Conservation (phyloP, 2,797 vertebrate species). For the Schizopygopsis malacanthus region DNA sequence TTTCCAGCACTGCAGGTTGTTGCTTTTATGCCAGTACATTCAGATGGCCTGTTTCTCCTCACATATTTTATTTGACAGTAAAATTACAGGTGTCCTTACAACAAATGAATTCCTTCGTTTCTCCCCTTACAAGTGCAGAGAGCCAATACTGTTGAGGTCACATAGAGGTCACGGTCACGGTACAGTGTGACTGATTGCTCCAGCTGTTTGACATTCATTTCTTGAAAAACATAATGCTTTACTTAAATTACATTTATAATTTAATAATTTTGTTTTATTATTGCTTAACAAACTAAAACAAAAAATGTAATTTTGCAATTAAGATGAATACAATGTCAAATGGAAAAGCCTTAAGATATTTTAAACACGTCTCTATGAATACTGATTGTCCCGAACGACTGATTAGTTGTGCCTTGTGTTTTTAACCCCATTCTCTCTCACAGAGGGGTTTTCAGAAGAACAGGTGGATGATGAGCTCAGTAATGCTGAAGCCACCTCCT, state of each 20-base stretch:
- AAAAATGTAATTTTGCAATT: not conserved
- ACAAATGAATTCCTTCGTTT: not conserved
- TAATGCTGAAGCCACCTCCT: conserved; percentile 27
- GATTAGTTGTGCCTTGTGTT: not conserved
- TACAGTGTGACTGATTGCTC: not conserved
- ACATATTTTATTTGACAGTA: not conserved
- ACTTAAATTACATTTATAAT: too few species aligned
- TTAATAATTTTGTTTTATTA: too few species aligned
- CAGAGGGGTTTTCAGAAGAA: conserved; percentile 49
- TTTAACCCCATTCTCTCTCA: conserved; percentile 13
- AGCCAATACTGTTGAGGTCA: not conserved
- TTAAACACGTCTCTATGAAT: not conserved
- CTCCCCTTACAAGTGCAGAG: not conserved
- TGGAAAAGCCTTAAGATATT: not conserved
- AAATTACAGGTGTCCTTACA: not conserved
- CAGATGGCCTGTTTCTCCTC: not conserved
- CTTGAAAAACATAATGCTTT: not conserved
- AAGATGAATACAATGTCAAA: not conserved
- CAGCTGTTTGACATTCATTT: not conserved
- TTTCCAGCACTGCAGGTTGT: not conserved
- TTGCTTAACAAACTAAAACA: not conserved
- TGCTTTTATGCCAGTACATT: conserved; percentile 4
- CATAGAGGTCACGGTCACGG: not conserved
- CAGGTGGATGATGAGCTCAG: conserved; percentile 24
- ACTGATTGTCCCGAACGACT: not conserved